Base-by-base conservation (phyloP, 1,140 invertebrate species). In the Carposina sasakii region DNA sequence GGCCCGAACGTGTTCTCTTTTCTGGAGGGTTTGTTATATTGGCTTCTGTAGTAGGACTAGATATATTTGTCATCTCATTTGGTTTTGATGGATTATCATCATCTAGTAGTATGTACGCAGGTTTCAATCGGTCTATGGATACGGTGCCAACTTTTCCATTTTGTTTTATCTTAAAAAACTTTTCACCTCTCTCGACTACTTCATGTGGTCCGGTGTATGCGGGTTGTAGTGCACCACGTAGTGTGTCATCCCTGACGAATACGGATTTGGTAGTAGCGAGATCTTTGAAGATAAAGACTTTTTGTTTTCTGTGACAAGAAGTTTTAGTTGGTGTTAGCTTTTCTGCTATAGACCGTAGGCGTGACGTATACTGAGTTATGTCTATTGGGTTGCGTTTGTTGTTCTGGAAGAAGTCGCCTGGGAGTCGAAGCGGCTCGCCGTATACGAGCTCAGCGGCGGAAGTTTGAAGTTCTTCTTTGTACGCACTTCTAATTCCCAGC, bases 351-450 rank as follows among this genome's bases (percentile, higher is more conserved):
- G 10, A 6, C 3, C 34, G 33, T 8, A 48, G 15, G 2, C 46
- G 33, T 5, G 22, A 15, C 2, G 33, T 26, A 10, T 16, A 48
- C 2, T 48, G 24, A 3, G 24, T 26, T 3, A 48, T 13, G 12
- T 48, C 46, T 6, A 36, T 48, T 2, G 46, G 24, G 12, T 15
- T 3, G 13, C n/a, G 3, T 17, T 16, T 12, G n/a, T 6, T 17
- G 2, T 17, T 28, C 52, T 23, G 1, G 13, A 83, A 60, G 36
- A 79, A 68, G 60, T 83, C 71, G 0, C 64, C 63, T 0, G 81
- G 76, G 0, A 82, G 39, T 1, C 69, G 51, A 0, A 85, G 45
- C 0, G 63, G 36, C 13, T 53, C 57, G 0, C 79, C 81, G 41
- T 66, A 85, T n/a, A 84, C 46, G 21, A 78, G 23, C 33, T 75